These are phyloP conservation scores for Chrysopa pallens DNA, from an alignment of 1,140 invertebrate species.

Conservation along the genomic window DNA sequence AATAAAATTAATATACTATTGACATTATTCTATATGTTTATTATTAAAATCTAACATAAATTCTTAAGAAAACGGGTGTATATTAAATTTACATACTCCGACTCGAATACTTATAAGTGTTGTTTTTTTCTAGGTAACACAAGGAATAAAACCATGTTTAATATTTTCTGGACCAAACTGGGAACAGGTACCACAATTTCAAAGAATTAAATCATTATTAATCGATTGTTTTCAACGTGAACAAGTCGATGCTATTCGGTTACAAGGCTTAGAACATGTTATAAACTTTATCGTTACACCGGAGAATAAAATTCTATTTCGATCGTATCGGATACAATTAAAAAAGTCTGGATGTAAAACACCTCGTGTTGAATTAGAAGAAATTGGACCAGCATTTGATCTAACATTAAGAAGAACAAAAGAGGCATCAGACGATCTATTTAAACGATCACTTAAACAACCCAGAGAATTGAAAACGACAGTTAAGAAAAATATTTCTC, in stretches of 20 bases:
- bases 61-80: no score
- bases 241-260: conserved; percentile 54
- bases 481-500: conserved; percentile 81
- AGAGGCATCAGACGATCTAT: conserved; percentile 78
- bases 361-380: conserved; percentile 79
- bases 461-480: conserved; percentile 67
- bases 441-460: conserved; percentile 69
- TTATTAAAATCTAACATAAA: no score
- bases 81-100: no score
- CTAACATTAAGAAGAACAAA: conserved; percentile 69
- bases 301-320: conserved; percentile 61
- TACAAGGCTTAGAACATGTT: conserved; percentile 87
- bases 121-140: conserved; percentile 7
- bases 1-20: no score
- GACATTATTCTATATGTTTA: no score
- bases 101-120: no score
- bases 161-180: conserved; percentile 88
- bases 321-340: conserved; percentile 77
- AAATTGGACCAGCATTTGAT: conserved; percentile 86
- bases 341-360: conserved; percentile 82
- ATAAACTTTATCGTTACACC: conserved; percentile 67
- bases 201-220: conserved; percentile 74
- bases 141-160: conserved; percentile 78
- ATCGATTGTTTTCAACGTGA: conserved; percentile 89
- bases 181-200: conserved; percentile 61